A percentile compares a stretch with the other conserved stretches of the same genome.
These are phyloP conservation scores for Diaperis boleti DNA, from an alignment of 2,888 invertebrate genomes.

Conservation along the genomic window DNA sequence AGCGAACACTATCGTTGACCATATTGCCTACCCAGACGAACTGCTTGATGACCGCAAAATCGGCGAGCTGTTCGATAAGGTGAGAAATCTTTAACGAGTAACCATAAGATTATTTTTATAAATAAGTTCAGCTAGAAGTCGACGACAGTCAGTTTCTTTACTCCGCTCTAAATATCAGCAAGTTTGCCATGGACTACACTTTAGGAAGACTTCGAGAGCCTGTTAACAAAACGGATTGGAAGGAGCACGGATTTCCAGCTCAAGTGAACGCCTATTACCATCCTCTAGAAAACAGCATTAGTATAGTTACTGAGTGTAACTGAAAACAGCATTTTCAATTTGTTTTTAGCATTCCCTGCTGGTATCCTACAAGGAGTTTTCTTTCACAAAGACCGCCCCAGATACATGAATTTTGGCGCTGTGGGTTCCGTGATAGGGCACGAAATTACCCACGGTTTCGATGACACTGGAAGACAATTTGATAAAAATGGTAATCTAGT, in stretches of 20 bases:
- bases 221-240: conserved; percentile 70
- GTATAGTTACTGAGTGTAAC: conserved; percentile 67
- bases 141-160: conserved; percentile 64
- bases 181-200: conserved; percentile 67
- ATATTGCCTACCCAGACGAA: conserved; percentile 91
- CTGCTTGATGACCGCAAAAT: conserved; percentile 82
- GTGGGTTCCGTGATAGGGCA: conserved; percentile 94
- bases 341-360: conserved; percentile 85
- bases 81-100: conserved; percentile 51
- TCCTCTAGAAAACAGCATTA: conserved; percentile 43
- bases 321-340: neutral
- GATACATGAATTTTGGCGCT: conserved; percentile 92
- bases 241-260: conserved; percentile 66
- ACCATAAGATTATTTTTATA: conserved; percentile 44
- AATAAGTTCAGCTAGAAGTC: conserved; percentile 64
- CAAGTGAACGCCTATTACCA: conserved; percentile 44
- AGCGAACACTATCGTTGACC: conserved; percentile 81
- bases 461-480: conserved; percentile 92
- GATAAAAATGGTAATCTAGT: conserved; percentile 91
- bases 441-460: conserved; percentile 92
- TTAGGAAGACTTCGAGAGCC: conserved; percentile 68
- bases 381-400: conserved; percentile 89
- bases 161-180: conserved; percentile 67
- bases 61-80: conserved; percentile 78
- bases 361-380: conserved; percentile 93